A percentile compares a stretch with the other conserved stretches of the same genome.
These are phyloP conservation scores for Prostheceraeus crozeri DNA, from an alignment of 2,888 invertebrate genomes.

Conservation along the genomic window DNA sequence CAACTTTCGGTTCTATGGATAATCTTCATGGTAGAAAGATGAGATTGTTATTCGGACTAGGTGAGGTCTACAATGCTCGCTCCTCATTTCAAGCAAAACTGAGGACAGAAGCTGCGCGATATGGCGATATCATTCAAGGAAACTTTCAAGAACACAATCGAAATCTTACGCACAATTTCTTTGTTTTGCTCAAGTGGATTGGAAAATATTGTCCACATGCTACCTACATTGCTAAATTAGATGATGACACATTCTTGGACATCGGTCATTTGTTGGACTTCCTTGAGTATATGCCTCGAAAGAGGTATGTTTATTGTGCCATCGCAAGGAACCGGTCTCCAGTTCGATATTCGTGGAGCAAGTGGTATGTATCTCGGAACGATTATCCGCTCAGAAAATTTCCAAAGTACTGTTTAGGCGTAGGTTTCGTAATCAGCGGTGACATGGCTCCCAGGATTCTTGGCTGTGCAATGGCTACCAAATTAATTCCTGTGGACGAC, in stretches of 20 bases:
- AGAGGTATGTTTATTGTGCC: constrained; percentile 44
- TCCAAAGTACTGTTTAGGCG: constrained; percentile 46
- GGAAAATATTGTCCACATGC: constrained; percentile 17
- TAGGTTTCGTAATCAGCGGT: constrained; percentile 43
- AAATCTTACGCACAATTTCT: constrained; percentile 30
- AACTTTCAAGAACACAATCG: constrained; percentile 23
- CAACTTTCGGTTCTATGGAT: constrained; percentile 24
- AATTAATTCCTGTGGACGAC: constrained; percentile 6
- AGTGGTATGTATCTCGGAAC: constrained; percentile 19
- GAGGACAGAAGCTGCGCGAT: constrained; percentile 38
- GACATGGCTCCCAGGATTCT: constrained; percentile 38
- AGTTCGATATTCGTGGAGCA: constrained; percentile 32
- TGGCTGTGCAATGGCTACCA: constrained; percentile 14
- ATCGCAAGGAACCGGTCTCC: constrained; percentile 41
- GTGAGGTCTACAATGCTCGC: too few species aligned
- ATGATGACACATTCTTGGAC: constrained; percentile 36
- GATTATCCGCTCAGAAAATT: constrained; percentile 44
- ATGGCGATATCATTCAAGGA: constrained; percentile 35
- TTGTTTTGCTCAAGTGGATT: constrained; percentile 24
- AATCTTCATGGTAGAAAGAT: constrained; percentile 1
- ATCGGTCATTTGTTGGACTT: constrained; percentile 58
- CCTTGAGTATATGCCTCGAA: constrained; percentile 38
- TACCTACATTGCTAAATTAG: constrained; percentile 27
- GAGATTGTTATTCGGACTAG: constrained; percentile 2
- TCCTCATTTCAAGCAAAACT: too few species aligned